Conservation (phyloP, 2,888 invertebrate genomes). For the Ophion ventricosus region DNA sequence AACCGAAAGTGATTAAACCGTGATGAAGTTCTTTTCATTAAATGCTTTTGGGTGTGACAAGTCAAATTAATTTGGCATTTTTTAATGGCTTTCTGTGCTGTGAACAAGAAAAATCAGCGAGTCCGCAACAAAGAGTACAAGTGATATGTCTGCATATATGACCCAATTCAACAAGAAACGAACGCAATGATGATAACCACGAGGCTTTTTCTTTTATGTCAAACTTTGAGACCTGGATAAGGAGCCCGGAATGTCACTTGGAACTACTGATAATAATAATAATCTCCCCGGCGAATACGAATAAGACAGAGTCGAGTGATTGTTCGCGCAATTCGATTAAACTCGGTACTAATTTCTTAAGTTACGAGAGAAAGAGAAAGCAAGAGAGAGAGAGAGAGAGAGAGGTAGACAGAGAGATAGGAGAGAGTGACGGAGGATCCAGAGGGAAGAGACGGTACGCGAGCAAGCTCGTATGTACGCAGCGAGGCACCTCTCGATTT, state of each 20-base stretch:
- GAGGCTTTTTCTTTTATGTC: neutral
- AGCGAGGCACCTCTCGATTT: slow-evolving; percentile 69
- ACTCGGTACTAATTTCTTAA: slow-evolving; percentile 69
- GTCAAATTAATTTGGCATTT: no score
- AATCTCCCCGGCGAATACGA: slow-evolving; percentile 49
- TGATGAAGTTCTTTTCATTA: neutral
- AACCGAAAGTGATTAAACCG: neutral
- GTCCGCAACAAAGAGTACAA: neutral
- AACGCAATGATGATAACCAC: neutral
- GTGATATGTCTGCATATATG: neutral
- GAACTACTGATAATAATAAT: slow-evolving; percentile 62
- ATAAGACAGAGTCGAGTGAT: slow-evolving; percentile 66
- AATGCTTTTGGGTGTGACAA: neutral
- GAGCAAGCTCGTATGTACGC: slow-evolving; percentile 62
- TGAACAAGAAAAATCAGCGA: neutral
- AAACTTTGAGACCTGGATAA: neutral
- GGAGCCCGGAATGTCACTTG: slow-evolving; percentile 9
- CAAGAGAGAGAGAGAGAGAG: slow-evolving; percentile 28
- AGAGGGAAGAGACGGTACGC: slow-evolving; percentile 42
- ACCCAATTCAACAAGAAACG: neutral
- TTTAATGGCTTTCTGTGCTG: no score
- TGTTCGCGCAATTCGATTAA: slow-evolving; percentile 70
- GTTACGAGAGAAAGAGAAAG: slow-evolving; percentile 62
- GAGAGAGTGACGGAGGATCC: slow-evolving; percentile 15
- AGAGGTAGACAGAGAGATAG: slow-evolving; percentile 40